Percentiles rank a stretch among this genome's conserved stretches.
Evolutionary conservation across 2,797 vertebrate species (phyloP).

Genomic region (Anguilla obscura): DNA sequence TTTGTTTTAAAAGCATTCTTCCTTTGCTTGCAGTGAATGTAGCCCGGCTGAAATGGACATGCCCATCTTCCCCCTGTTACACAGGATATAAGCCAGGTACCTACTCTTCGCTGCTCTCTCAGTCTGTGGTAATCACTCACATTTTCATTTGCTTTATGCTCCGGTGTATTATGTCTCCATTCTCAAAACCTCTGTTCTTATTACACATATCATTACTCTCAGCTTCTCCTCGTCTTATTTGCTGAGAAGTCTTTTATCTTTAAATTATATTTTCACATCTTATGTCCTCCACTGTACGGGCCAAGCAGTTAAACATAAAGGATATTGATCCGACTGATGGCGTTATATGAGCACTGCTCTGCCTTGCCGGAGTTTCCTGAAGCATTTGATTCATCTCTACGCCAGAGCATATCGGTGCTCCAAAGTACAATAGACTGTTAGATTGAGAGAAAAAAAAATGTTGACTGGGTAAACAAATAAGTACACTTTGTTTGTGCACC

Average conservation of each 20-base stretch:
- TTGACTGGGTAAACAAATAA: background rate
- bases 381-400: background rate
- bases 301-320: background rate
- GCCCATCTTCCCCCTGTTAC: slow-evolving; percentile 13
- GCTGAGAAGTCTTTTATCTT: background rate
- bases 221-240: background rate
- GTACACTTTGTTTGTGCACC: background rate
- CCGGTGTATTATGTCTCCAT: background rate
- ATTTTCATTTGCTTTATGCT: background rate
- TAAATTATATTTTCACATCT: background rate
- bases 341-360: background rate
- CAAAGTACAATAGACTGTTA: background rate
- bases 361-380: background rate
- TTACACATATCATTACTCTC: background rate
- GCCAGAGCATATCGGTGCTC: background rate
- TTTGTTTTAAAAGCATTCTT: slow-evolving; percentile 1
- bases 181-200: background rate
- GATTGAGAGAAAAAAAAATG: background rate
- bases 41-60: slow-evolving; percentile 32
- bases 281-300: background rate
- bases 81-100: slow-evolving; percentile 36
- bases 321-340: background rate
- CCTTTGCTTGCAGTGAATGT: slow-evolving; percentile 13
- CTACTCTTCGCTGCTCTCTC: background rate
- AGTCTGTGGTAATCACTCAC: no score